Base-by-base conservation (phyloP, 2,888 invertebrate species). In the Biston stratarius region DNA sequence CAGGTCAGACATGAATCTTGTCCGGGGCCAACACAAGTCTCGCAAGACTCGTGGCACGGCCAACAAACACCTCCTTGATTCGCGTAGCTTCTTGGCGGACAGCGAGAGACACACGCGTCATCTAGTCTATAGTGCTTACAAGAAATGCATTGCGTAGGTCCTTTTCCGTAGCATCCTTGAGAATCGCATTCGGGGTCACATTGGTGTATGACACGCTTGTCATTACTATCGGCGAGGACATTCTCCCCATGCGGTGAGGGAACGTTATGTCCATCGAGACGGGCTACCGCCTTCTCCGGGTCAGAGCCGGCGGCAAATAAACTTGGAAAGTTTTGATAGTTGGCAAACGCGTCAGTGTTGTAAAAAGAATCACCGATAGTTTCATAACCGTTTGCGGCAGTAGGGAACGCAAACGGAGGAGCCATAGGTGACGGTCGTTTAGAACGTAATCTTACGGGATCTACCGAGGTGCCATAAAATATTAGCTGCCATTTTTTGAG, bases 401-500 rank as follows among this genome's bases (percentile, higher is more conserved):
- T 96, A 47, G 96, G 96, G 86, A 95, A 96, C 53, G 96, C 95
- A 82, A 95, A 96, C 14, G 95, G 94, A 77, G 95, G 95, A 75
- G 91, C 79, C 77, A 85, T 83, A 76, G 92, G 91, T 78, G 94
- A 83, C 77, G 94, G 87, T 83, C 94, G 84, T 76, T 94, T 95
- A 74, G 95, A 94, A 78, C 96, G 95, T 61, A 98, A 90, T 61
- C 97, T 95, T 76, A 97, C 96, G 0, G 99, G 98, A 85, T 97
- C 97, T 34, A 95, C 95, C 52, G 97, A 96, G 5, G 99, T 99
- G 44, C 99, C 99, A 86, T 99, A 99, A 90, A 99, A 97, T 81
- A 99, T 97, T 77, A 99, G 94, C 87, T 98, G 98, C 99, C 99
- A 99, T 87, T 98, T 98, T 83, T 97, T 97, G 77, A 99, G 93